Base-by-base conservation (phyloP, 1,140 invertebrate species). In the Atta cephalotes region DNA sequence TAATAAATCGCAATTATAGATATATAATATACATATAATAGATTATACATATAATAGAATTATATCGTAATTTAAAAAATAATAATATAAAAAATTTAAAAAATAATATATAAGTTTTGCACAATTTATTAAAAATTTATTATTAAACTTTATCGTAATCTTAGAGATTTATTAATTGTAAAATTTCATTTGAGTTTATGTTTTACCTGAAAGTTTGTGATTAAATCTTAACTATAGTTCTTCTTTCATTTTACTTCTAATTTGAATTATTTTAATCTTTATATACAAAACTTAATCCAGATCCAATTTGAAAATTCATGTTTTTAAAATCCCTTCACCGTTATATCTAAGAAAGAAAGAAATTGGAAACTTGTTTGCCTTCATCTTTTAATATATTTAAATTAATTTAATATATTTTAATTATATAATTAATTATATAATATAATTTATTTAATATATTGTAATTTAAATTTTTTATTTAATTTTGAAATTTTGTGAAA, bases 201-300 rank as follows among this genome's bases (percentile, higher is more conserved):
- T 35, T 35, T 28, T 66, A 66, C 21, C n/a, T 25, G 53, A 10
- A 68, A 80, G n/a, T 53, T 68, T 4, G 65, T 18, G 7, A 18
- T 68, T 68, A 68, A 35, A 25, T 79, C 14, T 31, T n/a, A 68
- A 25, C n/a, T 80, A 21, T 10, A 66, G 7, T 35, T 68, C 16
- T 35, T 21, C 5, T 35, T 3, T 35, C 12, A 31, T 66, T 65
- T 53, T 35, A 66, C 18, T 39, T 31, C 35, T 3, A 35, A 12
- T n/a, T 53, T 35, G 9, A 68, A 68, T 79, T 79, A 68, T 51
- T 35, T 56, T n/a, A 39, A 53, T 5, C 28, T 79, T 68, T n/a
- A 65, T 4, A 35, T 49, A 25, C 49, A 4, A 53, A 80, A 53
- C 12, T 68, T 79, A 51, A 66, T 79, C 10, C 10, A 53, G 25